Percentiles rank a stretch among this genome's conserved stretches.
phyloP scores from a whole-genome alignment of 2,888 invertebrate genomes.

The Kryphioiulus occultus region DNA sequence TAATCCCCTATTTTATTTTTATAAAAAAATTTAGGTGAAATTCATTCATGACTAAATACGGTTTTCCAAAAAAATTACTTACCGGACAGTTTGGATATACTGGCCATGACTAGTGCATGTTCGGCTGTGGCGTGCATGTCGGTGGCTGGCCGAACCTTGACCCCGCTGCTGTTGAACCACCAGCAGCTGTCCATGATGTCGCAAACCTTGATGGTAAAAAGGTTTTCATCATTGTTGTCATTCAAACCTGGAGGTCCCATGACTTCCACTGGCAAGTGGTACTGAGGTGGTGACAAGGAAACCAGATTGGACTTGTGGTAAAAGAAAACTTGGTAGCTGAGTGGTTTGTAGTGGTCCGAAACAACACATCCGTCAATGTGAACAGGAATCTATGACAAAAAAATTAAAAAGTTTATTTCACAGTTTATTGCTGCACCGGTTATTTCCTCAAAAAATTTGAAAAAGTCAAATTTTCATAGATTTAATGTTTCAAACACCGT shows the following conservation, averaged over 20 bases:
- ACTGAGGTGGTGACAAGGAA: slow-evolving; percentile 39
- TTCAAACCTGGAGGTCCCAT: slow-evolving; percentile 45
- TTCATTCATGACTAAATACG: not conserved
- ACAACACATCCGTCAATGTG: not conserved
- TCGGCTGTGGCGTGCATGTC: slow-evolving; percentile 47
- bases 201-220: slow-evolving; percentile 47
- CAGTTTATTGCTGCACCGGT: no score
- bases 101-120: slow-evolving; percentile 44
- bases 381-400: not conserved
- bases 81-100: slow-evolving; percentile 40
- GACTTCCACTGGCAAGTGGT: slow-evolving; percentile 43
- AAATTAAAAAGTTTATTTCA: no score
- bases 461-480: not conserved
- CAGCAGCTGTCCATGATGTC: slow-evolving; percentile 41
- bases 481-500: no score
- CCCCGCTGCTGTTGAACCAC: slow-evolving; percentile 50
- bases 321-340: slow-evolving; percentile 43
- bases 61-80: not conserved
- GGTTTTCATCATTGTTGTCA: not conserved
- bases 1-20: slow-evolving; percentile 45
- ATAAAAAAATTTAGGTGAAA: not conserved
- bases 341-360: not conserved
- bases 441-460: not conserved
- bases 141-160: not conserved
- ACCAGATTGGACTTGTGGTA: not conserved